Base-by-base conservation (phyloP, 1,140 invertebrate species). In the Stegodyphus dumicola region DNA sequence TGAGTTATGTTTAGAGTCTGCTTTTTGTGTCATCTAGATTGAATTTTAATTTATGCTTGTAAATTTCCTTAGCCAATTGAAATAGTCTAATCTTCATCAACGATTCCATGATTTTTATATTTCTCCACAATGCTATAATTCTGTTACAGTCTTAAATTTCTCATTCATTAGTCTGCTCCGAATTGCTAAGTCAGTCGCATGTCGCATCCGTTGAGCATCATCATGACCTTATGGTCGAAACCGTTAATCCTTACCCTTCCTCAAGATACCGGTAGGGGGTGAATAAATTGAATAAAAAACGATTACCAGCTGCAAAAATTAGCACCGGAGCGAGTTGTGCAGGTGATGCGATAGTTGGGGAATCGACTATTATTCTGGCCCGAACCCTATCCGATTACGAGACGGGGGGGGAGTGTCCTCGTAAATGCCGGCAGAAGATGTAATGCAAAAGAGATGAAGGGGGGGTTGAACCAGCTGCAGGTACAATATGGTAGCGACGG, bases 401-500 rank as follows among this genome's bases (percentile, higher is more conserved):
- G 33, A 18, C 6, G 75, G 60, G 75, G 49, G 75, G 48, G 4
- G 76, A 49, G 49, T 6, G 18, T n/a, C 33, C 17, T n/a, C 65
- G 18, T 66, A 51, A 74, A 74, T 74, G 33, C 79, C 79, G 60
- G 79, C 54, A 80, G 77, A 74, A 81, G 77, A 71, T 74, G 18
- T 56, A 33, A 33, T 33, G 18, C 74, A 11, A 66, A 13, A 54
- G 15, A 15, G 15, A 52, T 7, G 17, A 18, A 54, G n/a, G 53
- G 6, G 54, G 69, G n/a, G 56, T 60, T 53, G 69, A 65, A 18
- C 79, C 79, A 81, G 79, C 79, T 81, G 79, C 79, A 81, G 79
- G 79, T 81, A 81, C 79, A 81, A 81, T 81, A 81, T 81, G 79
- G 79, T 81, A 73, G 70, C 70, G 79, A 74, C 71, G 77, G 77